Evolutionary conservation across 2,113 vertebrate species (phyloP).

Genomic region (Sturnus vulgaris): DNA sequence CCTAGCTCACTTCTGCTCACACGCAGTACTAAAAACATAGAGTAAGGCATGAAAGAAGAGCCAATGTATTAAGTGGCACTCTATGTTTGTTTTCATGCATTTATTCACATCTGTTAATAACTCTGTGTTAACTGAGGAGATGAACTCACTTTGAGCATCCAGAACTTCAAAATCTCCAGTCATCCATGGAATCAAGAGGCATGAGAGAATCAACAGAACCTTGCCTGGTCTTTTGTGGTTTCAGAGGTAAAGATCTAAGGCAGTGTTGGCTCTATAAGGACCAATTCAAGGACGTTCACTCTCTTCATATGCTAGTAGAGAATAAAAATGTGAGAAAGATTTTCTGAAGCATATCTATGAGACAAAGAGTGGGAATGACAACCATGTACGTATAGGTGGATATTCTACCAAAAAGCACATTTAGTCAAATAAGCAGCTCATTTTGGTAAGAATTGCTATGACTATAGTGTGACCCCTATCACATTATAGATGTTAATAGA

Average conservation of each 20-base stretch:
- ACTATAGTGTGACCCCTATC: neutral
- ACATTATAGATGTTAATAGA: neutral
- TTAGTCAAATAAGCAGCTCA: neutral
- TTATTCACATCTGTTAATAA: neutral
- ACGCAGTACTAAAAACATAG: neutral
- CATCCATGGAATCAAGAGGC: neutral
- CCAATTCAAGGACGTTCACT: fast-evolving
- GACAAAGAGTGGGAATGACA: neutral
- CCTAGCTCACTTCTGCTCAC: neutral
- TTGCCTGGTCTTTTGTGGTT: neutral
- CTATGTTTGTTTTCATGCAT: neutral
- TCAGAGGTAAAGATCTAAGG: neutral
- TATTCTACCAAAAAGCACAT: neutral
- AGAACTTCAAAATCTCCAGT: neutral
- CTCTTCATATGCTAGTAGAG: neutral
- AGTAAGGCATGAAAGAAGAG: neutral
- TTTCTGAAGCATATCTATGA: neutral
- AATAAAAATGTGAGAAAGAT: neutral
- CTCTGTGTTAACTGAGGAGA: fast-evolving
- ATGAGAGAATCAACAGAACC: neutral
- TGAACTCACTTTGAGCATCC: neutral
- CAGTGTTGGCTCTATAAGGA: neutral
- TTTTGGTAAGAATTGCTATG: neutral
- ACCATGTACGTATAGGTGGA: neutral
- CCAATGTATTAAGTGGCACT: neutral